Conservation (phyloP, 2,113 vertebrate genomes). For the Xerus inauris region DNA sequence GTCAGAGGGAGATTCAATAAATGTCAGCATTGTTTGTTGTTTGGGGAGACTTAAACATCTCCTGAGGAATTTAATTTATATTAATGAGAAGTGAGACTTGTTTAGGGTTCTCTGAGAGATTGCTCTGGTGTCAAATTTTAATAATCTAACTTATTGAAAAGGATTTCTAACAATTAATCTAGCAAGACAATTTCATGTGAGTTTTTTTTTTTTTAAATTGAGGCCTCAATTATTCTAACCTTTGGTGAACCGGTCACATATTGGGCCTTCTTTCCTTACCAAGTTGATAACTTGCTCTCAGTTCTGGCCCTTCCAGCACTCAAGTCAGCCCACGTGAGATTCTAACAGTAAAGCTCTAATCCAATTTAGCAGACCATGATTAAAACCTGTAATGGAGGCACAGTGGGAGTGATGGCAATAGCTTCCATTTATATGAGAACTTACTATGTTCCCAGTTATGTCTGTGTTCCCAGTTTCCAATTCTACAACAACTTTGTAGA, state of each 20-base stretch:
- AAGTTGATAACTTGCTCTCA: constrained; percentile 11
- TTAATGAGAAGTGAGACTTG: constrained; percentile 71
- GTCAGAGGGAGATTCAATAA: constrained; percentile 78
- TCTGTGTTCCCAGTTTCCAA: not conserved
- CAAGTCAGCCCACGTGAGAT: not conserved
- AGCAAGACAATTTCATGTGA: constrained; percentile 45
- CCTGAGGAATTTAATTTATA: constrained; percentile 74
- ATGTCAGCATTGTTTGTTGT: constrained; percentile 16
- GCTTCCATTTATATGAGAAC: not conserved
- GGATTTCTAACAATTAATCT: constrained; percentile 62
- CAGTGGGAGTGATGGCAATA: not conserved
- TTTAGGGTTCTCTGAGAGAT: constrained; percentile 61
- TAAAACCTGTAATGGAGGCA: not conserved
- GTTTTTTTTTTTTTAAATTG: constrained; percentile 46
- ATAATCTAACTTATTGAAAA: constrained; percentile 73
- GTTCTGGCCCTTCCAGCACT: not conserved
- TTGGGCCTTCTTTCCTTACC: not conserved
- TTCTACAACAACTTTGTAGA: not conserved
- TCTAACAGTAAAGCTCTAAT: not conserved
- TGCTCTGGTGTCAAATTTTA: constrained; percentile 75
- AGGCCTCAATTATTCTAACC: constrained; percentile 25
- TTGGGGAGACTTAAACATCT: constrained; percentile 43
- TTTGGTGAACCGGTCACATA: not conserved
- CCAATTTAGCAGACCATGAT: not conserved
- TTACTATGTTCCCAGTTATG: not conserved